Evolutionary conservation across 2,888 invertebrate species (phyloP), one percentile per base, ranked within the genome.

Genomic region (Cephus spinipes): DNA sequence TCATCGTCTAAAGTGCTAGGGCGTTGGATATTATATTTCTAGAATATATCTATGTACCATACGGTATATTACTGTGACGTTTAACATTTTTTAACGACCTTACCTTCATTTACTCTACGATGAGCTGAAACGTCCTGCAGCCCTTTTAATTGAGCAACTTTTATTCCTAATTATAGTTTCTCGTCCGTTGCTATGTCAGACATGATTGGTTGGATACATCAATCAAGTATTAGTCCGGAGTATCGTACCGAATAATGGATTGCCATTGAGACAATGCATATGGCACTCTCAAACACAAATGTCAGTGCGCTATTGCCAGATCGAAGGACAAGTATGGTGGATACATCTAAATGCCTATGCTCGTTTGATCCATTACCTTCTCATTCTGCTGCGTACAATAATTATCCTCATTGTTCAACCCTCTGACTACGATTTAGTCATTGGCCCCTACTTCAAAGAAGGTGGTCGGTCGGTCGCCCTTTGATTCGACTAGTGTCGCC

Each of bases 361-460:
- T 30, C 74, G 74, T 36, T 33, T 33, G 74, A 74, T 36, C 36
- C 36, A 74, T 74, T 36, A 35, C n/a, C 31, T 82, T 79, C 80
- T 80, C 75, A 79, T 71, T 81, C 81, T 82, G 83, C 81, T 82
- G 83, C 79, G 82, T 84, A 83, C 81, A 85, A 85, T 86, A 86
- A 86, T 86, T 86, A 85, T 84, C 83, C 82, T 83, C 82, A 83
- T 84, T 83, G 85, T 85, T 81, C 74, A 73, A 75, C 71, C 23
- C 71, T 71, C 71, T 11, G 32, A 31, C 71, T 15, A 31, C 71
- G 12, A 31, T 33, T 33, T 23, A 31, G 31, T 33, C 71, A 15
- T 30, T 11, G 31, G 15, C 30, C 71, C 30, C 23, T 23, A 30
- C 71, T 33, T 55, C 55, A 55, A 55, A 55, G 55, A 55, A 55